Percentiles rank a stretch among this genome's conserved stretches.
Conservation (phyloP, 1,140 invertebrate genomes). For the Chrysoperla carnea region DNA sequence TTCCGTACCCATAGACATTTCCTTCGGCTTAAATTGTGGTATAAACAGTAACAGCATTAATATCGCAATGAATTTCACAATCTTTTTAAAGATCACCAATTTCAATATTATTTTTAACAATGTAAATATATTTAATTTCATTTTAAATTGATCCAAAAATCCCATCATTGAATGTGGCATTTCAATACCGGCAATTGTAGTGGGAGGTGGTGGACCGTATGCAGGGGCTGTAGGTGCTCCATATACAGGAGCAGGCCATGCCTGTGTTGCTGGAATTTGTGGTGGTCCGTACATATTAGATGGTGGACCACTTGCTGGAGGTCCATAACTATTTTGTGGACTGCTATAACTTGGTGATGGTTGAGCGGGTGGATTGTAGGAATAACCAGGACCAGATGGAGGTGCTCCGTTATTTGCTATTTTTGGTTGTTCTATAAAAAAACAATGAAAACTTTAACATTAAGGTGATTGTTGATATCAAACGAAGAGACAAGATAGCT, state of each 20-base stretch:
- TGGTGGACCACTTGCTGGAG: conserved; percentile 11
- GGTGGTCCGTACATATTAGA: conserved; percentile 6
- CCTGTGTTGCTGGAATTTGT: conserved; percentile 6
- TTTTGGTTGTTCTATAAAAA: conserved; percentile 7
- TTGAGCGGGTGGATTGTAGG: conserved; percentile 4
- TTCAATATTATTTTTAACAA: conserved; percentile 54
- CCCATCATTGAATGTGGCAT: conserved; percentile 32
- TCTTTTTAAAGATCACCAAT: conserved; percentile 55
- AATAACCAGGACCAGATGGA: conserved; percentile 11
- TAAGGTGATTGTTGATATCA: neutral
- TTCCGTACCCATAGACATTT: conserved; percentile 9
- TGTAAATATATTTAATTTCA: conserved; percentile 50
- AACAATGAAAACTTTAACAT: neutral
- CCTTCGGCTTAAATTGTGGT: conserved; percentile 33
- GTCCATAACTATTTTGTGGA: conserved; percentile 14
- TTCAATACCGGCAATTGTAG: conserved; percentile 17
- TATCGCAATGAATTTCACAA: conserved; percentile 55
- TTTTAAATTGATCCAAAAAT: conserved; percentile 35
- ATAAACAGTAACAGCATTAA: conserved; percentile 55
- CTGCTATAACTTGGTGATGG: conserved; percentile 8
- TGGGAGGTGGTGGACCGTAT: conserved; percentile 15
- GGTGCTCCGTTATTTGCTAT: conserved; percentile 22
- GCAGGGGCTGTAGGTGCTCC: conserved; percentile 27
- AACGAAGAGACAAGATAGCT: too few relatives aligned
- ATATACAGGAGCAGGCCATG: conserved; percentile 22